Evolutionary conservation across 2,113 vertebrate genomes (phyloP).

Genomic region (Aepyceros melampus): DNA sequence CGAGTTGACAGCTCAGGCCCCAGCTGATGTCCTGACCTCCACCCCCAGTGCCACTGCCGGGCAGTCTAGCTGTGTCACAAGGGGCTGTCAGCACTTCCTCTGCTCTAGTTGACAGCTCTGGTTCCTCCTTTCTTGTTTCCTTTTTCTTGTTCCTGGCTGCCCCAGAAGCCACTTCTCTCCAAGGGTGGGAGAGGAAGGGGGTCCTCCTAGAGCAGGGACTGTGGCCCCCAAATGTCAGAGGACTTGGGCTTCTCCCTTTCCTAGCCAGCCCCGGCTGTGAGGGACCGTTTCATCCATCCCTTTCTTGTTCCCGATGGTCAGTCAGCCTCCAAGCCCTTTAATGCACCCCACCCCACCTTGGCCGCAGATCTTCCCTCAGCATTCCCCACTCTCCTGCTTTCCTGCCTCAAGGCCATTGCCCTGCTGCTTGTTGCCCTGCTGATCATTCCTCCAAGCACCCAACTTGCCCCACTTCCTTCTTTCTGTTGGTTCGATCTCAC

Average conservation of each 20-base stretch:
- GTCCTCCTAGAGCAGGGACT: neutral
- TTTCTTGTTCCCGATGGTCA: neutral
- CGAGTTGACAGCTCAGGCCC: neutral
- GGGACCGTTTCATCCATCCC: no score
- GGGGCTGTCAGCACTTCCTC: neutral
- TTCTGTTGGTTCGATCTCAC: neutral
- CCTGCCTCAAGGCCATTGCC: neutral
- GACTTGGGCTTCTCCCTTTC: neutral
- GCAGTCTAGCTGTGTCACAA: constrained; percentile 16
- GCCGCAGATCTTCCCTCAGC: neutral
- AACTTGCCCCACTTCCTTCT: neutral
- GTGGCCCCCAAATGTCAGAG: neutral
- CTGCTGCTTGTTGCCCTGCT: neutral
- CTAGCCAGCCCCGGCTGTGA: neutral
- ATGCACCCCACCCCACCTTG: no score
- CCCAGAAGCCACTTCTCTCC: neutral
- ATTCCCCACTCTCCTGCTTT: neutral
- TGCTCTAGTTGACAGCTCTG: neutral
- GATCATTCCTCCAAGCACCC: neutral
- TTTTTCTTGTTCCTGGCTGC: neutral
- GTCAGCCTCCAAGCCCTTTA: neutral
- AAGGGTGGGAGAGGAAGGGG: no score
- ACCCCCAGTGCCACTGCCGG: neutral
- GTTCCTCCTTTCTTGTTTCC: constrained; percentile 5
- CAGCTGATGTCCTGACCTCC: neutral